A percentile compares a stretch with the other conserved stretches of the same genome.
These are phyloP conservation scores for Kuschelorhynchus macadamiae DNA, from an alignment of 2,888 invertebrate species.

Conservation along the genomic window DNA sequence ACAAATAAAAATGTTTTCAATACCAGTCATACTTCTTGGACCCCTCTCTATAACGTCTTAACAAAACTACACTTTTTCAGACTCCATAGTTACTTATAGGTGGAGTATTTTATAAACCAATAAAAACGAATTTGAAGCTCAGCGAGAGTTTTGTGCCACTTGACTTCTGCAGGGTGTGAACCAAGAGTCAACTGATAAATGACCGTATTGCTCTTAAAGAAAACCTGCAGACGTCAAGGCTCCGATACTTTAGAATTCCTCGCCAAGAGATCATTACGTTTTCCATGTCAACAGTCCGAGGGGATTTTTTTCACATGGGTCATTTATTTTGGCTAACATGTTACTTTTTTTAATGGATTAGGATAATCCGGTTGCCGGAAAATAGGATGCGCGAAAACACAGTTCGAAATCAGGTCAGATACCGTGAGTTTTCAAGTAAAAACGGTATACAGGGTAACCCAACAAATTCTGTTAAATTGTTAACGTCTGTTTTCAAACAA, in stretches of 20 bases:
- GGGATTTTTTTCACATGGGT: slow-evolving; percentile 48
- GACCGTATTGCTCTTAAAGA: slow-evolving; percentile 45
- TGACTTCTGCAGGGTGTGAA: slow-evolving; percentile 37
- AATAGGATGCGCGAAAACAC: background rate
- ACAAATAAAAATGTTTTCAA: no score
- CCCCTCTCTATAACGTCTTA: background rate
- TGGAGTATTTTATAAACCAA: background rate
- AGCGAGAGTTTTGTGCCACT: background rate
- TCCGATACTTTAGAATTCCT: slow-evolving; percentile 48
- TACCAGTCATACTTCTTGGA: no score
- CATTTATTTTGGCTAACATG: slow-evolving; percentile 46
- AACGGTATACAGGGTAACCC: no score
- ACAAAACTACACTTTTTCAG: no score
- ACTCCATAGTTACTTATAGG: no score
- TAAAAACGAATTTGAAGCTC: background rate
- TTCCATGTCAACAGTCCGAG: slow-evolving; percentile 49
- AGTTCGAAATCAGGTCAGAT: background rate
- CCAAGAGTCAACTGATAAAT: slow-evolving; percentile 43
- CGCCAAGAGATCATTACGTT: slow-evolving; percentile 48
- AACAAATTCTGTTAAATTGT: no score
- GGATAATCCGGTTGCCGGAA: no score
- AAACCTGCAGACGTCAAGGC: slow-evolving; percentile 46
- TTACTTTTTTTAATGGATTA: slow-evolving; percentile 27
- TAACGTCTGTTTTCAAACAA: no score
- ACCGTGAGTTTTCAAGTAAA: no score